These are phyloP conservation scores for Coracopsis vasa DNA, from an alignment of 2,113 vertebrate genomes.

Conservation along the genomic window DNA sequence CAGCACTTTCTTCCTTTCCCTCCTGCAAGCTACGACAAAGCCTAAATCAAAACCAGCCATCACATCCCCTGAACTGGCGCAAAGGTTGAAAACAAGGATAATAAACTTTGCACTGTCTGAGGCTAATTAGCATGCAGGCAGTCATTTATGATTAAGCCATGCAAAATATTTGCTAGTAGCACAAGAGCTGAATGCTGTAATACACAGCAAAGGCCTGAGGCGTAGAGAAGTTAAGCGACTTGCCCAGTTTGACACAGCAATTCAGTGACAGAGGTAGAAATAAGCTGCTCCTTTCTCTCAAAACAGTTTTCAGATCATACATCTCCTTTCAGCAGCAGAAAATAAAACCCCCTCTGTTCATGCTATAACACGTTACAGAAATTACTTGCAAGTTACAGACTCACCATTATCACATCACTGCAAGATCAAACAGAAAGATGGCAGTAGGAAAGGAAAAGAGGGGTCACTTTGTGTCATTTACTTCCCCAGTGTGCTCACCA, in stretches of 20 bases:
- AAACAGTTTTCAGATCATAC: constrained; percentile 35
- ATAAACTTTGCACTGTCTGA: constrained; percentile 23
- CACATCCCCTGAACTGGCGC: not conserved
- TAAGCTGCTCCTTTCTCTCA: not conserved
- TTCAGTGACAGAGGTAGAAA: constrained; percentile 30
- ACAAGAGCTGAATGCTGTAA: not conserved
- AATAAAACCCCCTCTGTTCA: constrained; percentile 37
- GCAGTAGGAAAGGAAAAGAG: constrained; percentile 22
- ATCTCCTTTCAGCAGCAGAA: constrained; percentile 10
- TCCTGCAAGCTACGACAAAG: not conserved
- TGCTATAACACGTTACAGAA: constrained; percentile 10
- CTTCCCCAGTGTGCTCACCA: constrained; percentile 7
- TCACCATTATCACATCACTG: constrained; percentile 29
- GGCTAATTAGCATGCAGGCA: constrained; percentile 6
- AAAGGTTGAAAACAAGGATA: constrained; percentile 29
- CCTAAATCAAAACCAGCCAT: constrained; percentile 10
- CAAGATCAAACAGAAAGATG: constrained; percentile 50
- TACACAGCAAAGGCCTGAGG: not conserved
- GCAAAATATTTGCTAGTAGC: constrained; percentile 1
- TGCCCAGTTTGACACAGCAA: not conserved
- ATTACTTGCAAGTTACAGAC: constrained; percentile 47
- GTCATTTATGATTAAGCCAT: constrained; percentile 34
- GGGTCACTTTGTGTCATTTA: constrained; percentile 36
- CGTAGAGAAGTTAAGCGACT: constrained; percentile 3
- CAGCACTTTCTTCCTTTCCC: not conserved